Base-by-base conservation (phyloP, 2,888 invertebrate genomes). In the Punctoribates punctum region DNA sequence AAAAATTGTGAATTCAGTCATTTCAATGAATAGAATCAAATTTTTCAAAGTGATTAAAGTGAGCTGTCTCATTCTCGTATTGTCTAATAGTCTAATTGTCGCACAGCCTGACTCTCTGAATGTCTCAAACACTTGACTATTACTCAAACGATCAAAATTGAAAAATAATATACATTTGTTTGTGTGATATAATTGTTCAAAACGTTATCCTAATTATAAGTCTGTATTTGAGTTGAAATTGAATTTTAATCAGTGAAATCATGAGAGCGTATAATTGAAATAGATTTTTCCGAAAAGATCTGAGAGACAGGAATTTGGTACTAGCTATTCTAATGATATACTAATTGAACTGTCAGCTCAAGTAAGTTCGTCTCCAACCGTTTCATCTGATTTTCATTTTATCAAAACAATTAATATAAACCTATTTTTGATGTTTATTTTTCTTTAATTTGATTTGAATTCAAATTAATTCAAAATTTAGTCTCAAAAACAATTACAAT, bases 231-330 rank as follows among this genome's bases (percentile, higher is more conserved):
- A 25, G 25, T 57, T 57, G 6, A 13, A 57, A 57, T 23, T 25
- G 57, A 57, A 57, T 23, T 57, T 57, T 57, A 25, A 57, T 57
- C 57, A 57, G n/a, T 57, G 25, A 25, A 57, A 8, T 57, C 57
- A 57, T 25, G 20, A 25, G n/a, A 57, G 6, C 57, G 57, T 23
- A 57, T 25, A 57, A 57, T 57, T 57, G 25, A 57, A 57, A 25
- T 57, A 23, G 25, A 57, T 57, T 57, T 42, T 42, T 57, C 25
- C 25, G 57, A 57, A 42, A 42, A 42, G 42, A 42, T 42, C 57
- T 25, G 25, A 57, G 20, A 57, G 25, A 1, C 51, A 51, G 20
- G n/a, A 51, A n/a, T 20, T 51, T 20, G 20, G n/a, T 51, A 51
- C n/a, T 51, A 9, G 4, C 34, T 6, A 34, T 34, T 34, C 5